A percentile compares a stretch with the other conserved stretches of the same genome.
Conservation (phyloP, 2,797 vertebrate species). For the Phalloptychus januarius region DNA sequence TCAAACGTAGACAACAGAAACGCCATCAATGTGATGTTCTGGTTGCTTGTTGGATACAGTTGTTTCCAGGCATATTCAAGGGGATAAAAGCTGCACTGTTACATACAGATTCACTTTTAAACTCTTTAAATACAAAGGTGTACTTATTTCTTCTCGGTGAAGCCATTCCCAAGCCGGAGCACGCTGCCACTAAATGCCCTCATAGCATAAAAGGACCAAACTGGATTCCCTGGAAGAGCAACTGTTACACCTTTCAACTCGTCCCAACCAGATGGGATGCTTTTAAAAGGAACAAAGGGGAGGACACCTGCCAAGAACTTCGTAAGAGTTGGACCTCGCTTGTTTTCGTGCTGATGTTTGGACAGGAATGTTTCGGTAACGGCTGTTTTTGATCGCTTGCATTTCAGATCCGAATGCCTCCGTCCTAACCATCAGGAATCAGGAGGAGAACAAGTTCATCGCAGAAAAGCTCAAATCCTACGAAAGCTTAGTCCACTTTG, state of each 20-base stretch:
- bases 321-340: constrained; percentile 73
- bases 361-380: background rate
- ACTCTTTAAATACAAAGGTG: background rate
- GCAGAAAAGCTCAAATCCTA: constrained; percentile 84
- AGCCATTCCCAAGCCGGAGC: constrained; percentile 67
- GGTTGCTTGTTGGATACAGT: background rate
- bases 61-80: background rate
- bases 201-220: constrained; percentile 88
- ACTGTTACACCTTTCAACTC: constrained; percentile 91
- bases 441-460: constrained; percentile 89
- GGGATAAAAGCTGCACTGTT: background rate
- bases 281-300: constrained; percentile 60
- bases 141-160: constrained; percentile 72
- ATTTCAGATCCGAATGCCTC: constrained; percentile 83
- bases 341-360: background rate
- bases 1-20: background rate
- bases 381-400: background rate
- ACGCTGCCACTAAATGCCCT: constrained; percentile 83
- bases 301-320: constrained; percentile 83
- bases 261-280: constrained; percentile 80
- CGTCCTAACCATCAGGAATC: constrained; percentile 87
- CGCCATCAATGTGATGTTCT: background rate
- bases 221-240: constrained; percentile 93
- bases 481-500: constrained; percentile 83
- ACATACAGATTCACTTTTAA: background rate